Conservation (phyloP, 1,140 invertebrate species). For the Hyles euphorbiae region DNA sequence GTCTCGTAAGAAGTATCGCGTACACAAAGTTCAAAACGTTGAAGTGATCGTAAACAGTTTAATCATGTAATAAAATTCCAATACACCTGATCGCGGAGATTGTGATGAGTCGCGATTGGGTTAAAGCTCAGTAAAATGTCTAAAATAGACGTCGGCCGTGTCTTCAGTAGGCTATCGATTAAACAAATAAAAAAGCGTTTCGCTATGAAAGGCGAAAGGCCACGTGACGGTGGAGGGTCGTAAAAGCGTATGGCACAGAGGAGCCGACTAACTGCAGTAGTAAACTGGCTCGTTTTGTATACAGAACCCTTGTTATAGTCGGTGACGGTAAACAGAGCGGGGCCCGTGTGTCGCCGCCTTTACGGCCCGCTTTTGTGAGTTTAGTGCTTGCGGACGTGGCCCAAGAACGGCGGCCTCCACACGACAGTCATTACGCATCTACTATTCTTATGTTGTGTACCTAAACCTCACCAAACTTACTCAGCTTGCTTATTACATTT, state of each 20-base stretch:
- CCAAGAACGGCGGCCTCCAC: constrained; percentile 31
- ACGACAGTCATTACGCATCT: constrained; percentile 12
- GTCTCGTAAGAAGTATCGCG: constrained; percentile 39
- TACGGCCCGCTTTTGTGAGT: constrained; percentile 59
- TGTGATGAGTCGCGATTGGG: constrained; percentile 46
- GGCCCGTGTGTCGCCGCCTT: constrained; percentile 64
- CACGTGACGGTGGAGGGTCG: constrained; percentile 63
- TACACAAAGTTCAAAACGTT: constrained; percentile 61
- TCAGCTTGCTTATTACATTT: no score
- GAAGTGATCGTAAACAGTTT: constrained; percentile 68
- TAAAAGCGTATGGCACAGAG: constrained; percentile 72
- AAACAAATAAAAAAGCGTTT: constrained; percentile 73
- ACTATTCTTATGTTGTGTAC: neutral
- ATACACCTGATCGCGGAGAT: constrained; percentile 63
- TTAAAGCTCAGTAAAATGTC: constrained; percentile 53
- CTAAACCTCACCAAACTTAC: neutral
- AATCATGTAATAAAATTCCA: constrained; percentile 65
- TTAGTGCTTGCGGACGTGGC: constrained; percentile 50
- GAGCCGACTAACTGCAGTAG: constrained; percentile 66
- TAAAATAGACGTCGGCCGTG: constrained; percentile 59
- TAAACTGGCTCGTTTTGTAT: constrained; percentile 69
- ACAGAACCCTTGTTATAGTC: constrained; percentile 66
- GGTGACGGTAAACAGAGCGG: constrained; percentile 60
- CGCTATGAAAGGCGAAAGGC: constrained; percentile 66
- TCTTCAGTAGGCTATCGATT: constrained; percentile 70